A percentile compares a stretch with the other conserved stretches of the same genome.
Evolutionary conservation across 1,140 invertebrate genomes (phyloP).

Genomic region (Rhagoletis pomonella): DNA sequence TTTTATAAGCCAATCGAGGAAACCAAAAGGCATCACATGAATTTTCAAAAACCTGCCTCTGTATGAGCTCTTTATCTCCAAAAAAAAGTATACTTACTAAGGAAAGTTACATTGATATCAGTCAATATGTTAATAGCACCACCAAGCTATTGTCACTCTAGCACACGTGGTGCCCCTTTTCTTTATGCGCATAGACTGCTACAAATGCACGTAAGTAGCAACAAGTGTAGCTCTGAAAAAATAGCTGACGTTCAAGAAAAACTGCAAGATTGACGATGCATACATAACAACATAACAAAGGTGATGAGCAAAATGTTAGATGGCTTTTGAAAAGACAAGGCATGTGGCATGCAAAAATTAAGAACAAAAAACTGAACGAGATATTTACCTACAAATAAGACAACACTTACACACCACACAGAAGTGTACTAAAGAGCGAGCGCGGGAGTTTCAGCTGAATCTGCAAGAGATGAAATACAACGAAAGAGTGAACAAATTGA

Average conservation of each 20-base stretch:
- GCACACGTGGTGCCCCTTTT: no score
- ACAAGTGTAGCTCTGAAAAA: constrained; percentile 14
- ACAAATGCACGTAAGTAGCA: background rate
- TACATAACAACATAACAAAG: background rate
- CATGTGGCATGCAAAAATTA: background rate
- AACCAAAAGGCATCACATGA: no score
- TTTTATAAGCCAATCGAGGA: no score
- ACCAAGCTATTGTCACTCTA: no score
- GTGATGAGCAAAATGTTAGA: background rate
- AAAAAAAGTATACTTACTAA: no score
- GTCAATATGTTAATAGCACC: no score
- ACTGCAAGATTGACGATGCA: background rate
- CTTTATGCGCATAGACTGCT: no score
- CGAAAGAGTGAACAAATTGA: no score
- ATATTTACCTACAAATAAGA: background rate
- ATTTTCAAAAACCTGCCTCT: no score
- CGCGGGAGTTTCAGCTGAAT: background rate
- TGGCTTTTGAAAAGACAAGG: background rate
- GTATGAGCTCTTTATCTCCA: no score
- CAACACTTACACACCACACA: background rate
- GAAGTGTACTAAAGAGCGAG: background rate
- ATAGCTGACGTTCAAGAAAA: background rate
- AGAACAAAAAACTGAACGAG: background rate
- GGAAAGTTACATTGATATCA: no score
- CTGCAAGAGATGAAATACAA: background rate